Base-by-base conservation (phyloP, 2,797 vertebrate genomes). In the Neoniphon sammara region DNA sequence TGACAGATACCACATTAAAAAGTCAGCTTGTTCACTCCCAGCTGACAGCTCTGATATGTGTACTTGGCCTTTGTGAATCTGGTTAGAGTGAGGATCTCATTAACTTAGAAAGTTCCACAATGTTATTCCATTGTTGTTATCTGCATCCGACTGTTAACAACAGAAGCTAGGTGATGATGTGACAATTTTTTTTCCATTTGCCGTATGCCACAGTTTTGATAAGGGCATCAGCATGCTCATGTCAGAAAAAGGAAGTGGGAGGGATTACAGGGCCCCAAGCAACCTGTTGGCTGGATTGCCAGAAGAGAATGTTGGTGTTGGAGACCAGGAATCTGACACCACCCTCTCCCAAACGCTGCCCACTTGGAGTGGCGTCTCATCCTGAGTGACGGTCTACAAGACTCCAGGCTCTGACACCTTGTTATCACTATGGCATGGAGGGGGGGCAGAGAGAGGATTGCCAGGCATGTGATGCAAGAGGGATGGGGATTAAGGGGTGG, bases 301-400 rank as follows among this genome's bases (percentile, higher is more conserved):
- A 81, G 86, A 91, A 89, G 89, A 87, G 84, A 83, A 85, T 70
- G 89, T 89, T 91, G 81, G 84, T 75, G 74, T 82, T 88, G 79
- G 86, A 92, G 89, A 93, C 88, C 91, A 94, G 94, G 95, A 95
- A 96, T 96, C 91, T 96, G 92, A 95, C 94, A 93, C 92, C 94
- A 94, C 93, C 86, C 86, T 92, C 77, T 86, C 83, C 86, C 88
- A 85, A 84, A 90, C 75, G 81, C 85, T 88, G 82, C 90, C 73
- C 93, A 93, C 92, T 94, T 93, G 87, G 89, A 90, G 90, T 89
- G 88, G 92, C 86, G 85, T 91, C 86, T 92, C 91, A 82, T 90
- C 87, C 89, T 91, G 94, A 94, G 93, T 94, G 94, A 93, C 81
- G 88, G 90, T 82, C 85, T 86, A 88, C 87, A 85, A 89, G 90